Conservation (phyloP, 2,113 vertebrate species). For the Otolemur garnettii region DNA sequence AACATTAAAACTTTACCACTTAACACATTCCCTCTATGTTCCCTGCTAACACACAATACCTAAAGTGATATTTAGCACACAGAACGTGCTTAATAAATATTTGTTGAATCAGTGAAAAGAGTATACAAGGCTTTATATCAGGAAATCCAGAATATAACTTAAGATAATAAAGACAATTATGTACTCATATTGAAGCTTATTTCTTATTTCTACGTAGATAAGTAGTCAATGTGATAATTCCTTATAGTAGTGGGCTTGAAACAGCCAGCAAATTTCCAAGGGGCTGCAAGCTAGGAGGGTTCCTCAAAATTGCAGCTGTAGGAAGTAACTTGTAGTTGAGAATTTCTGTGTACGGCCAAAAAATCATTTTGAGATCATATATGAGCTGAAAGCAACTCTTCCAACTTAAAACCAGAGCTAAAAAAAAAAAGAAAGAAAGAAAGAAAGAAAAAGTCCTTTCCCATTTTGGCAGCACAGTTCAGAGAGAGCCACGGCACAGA, state of each 20-base stretch:
- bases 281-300: background rate
- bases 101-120: background rate
- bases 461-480: background rate
- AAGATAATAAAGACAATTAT: background rate
- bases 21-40: background rate
- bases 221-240: background rate
- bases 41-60: background rate
- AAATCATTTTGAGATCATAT: background rate
- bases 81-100: background rate
- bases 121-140: background rate
- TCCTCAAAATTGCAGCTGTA: background rate
- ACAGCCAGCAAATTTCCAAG: background rate
- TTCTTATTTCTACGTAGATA: background rate
- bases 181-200: background rate
- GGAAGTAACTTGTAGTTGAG: background rate
- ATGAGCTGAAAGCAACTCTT: background rate
- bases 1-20: background rate
- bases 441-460: background rate
- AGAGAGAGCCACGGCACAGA: background rate
- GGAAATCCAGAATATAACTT: background rate
- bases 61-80: background rate
- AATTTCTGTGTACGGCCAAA: background rate
- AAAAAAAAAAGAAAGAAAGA: background rate
- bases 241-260: background rate
- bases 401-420: background rate